These are phyloP conservation scores for Hypsopygia costalis DNA, from an alignment of 2,888 invertebrate species.

Conservation along the genomic window DNA sequence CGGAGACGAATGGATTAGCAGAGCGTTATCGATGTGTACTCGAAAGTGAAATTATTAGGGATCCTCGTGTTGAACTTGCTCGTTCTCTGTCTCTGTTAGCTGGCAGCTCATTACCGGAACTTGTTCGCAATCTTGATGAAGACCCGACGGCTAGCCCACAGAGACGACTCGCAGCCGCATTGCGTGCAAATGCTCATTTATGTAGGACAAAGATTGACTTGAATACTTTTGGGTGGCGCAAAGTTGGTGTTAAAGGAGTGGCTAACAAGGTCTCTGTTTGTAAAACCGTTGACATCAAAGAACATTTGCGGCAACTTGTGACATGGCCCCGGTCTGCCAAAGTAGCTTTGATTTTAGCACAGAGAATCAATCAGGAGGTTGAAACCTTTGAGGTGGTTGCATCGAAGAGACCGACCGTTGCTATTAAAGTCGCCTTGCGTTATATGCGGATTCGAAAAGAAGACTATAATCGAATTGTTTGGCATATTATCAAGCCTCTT, in stretches of 20 bases:
- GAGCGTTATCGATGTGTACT: slow-evolving; percentile 19
- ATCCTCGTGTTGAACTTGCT: slow-evolving; percentile 1
- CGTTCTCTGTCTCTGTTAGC: slow-evolving; percentile 9
- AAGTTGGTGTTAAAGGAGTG: slow-evolving; percentile 42
- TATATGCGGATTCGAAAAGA: slow-evolving; percentile 24
- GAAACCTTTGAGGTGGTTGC: slow-evolving; percentile 28
- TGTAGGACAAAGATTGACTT: slow-evolving; percentile 36
- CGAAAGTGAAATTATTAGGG: background rate
- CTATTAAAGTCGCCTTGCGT: slow-evolving; percentile 32
- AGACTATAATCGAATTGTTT: slow-evolving; percentile 29
- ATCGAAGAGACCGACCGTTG: slow-evolving; percentile 30
- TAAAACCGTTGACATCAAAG: slow-evolving; percentile 24
- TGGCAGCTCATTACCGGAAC: background rate
- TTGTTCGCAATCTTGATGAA: slow-evolving; percentile 18
- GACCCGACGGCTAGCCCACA: slow-evolving; percentile 12
- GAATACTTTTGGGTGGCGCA: slow-evolving; percentile 31
- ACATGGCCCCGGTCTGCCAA: slow-evolving; percentile 34
- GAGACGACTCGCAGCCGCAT: slow-evolving; percentile 25
- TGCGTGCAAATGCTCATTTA: slow-evolving; percentile 41
- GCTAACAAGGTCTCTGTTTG: slow-evolving; percentile 37
- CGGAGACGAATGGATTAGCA: slow-evolving; percentile 39
- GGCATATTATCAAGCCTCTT: slow-evolving; percentile 37
- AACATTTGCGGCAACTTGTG: slow-evolving; percentile 27
- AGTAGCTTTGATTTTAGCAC: slow-evolving; percentile 35
- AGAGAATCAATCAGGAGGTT: slow-evolving; percentile 23